A percentile compares a stretch with the other conserved stretches of the same genome.
These are phyloP conservation scores for Drosophila takahashii DNA, from an alignment of 1,140 invertebrate species.

Conservation along the genomic window DNA sequence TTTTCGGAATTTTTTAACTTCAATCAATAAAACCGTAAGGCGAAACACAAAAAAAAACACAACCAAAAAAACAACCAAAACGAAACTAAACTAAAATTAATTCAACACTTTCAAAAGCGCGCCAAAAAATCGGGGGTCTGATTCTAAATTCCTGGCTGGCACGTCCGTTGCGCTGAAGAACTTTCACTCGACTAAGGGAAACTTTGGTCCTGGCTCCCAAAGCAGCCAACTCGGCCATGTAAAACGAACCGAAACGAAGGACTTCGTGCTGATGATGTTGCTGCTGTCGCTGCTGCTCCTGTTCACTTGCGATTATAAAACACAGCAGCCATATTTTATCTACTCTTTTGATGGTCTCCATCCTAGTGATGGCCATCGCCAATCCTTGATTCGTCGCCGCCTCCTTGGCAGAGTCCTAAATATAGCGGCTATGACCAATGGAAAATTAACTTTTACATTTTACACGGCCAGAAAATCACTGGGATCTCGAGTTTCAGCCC, in stretches of 20 bases:
- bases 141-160: conserved; percentile 5
- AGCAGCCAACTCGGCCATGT: conserved; percentile 35
- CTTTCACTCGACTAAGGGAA: conserved; percentile 55
- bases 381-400: conserved; percentile 4
- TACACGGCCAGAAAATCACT: conserved; percentile 3
- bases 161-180: conserved; percentile 55
- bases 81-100: conserved; percentile 2
- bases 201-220: conserved; percentile 27
- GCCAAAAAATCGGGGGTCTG: conserved; percentile 26
- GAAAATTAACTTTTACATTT: conserved; percentile 10
- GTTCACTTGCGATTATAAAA: conserved; percentile 37
- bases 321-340: conserved; percentile 35
- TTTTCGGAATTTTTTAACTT: neutral
- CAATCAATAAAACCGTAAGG: neutral
- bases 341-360: conserved; percentile 26
- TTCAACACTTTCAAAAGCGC: conserved; percentile 39
- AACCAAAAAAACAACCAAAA: conserved; percentile 6
- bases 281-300: neutral
- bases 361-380: conserved; percentile 7
- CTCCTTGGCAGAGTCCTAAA: neutral
- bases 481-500: neutral
- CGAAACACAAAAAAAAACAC: no score
- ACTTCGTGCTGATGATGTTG: conserved; percentile 14
- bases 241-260: conserved; percentile 28
- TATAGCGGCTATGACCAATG: conserved; percentile 8